Evolutionary conservation across 2,888 invertebrate genomes (phyloP).

Genomic region (Yponomeuta malinellus): DNA sequence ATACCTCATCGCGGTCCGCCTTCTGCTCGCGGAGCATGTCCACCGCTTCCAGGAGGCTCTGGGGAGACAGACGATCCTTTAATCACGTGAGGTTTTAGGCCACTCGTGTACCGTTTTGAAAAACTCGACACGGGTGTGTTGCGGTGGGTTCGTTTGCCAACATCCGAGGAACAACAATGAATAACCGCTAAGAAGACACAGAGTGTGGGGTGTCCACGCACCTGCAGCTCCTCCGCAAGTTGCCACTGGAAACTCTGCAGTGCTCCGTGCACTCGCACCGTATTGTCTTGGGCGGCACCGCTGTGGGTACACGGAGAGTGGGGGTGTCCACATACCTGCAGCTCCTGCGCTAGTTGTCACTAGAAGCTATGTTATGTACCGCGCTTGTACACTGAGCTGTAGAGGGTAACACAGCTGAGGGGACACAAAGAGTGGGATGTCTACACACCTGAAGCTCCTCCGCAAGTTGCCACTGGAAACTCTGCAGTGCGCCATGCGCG

Average conservation of each 20-base stretch:
- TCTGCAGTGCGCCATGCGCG: slow-evolving; percentile 35
- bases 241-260: background rate
- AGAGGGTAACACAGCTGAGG: too few species aligned
- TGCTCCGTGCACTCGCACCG: background rate
- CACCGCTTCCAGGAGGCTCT: slow-evolving; percentile 47
- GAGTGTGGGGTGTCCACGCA: background rate
- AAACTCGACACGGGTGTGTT: too few species aligned
- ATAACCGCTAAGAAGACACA: too few species aligned
- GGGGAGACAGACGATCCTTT: slow-evolving; percentile 15
- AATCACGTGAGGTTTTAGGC: too few species aligned
- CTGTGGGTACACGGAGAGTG: too few species aligned
- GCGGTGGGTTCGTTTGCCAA: too few species aligned
- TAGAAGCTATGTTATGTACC: background rate
- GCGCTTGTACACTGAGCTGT: background rate
- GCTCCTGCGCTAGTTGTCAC: background rate
- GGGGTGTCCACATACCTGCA: background rate
- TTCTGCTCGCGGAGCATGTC: slow-evolving; percentile 59
- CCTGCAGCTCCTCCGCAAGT: background rate
- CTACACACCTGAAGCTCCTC: slow-evolving; percentile 27
- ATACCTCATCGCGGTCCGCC: slow-evolving; percentile 56
- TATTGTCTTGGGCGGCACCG: too few species aligned
- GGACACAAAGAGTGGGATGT: too few species aligned
- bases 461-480: slow-evolving; percentile 35
- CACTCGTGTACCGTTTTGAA: too few species aligned
- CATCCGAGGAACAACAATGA: too few species aligned